A percentile compares a stretch with the other conserved stretches of the same genome.
Conservation (phyloP, 2,888 invertebrate species). For the Pharmacophagus antenor region DNA sequence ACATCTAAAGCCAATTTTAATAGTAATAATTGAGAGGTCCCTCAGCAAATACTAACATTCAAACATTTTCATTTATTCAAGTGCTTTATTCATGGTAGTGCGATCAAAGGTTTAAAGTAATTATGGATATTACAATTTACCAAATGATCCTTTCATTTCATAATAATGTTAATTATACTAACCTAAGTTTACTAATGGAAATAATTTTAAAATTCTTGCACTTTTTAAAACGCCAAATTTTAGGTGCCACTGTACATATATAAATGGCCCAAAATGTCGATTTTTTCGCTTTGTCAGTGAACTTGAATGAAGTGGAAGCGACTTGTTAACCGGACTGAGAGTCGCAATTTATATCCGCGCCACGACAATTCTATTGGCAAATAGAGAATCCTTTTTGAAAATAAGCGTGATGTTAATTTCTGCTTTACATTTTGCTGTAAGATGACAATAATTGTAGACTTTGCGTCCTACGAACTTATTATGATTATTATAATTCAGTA, state of each 20-base stretch:
- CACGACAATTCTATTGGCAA: not conserved
- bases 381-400: not conserved
- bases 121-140: too few species aligned
- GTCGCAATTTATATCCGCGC: not conserved
- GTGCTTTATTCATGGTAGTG: too few species aligned
- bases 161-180: too few species aligned
- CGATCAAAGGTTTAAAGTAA: too few species aligned
- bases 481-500: too few species aligned
- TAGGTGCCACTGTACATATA: not conserved
- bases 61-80: too few species aligned
- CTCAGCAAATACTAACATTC: too few species aligned
- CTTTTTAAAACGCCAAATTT: not conserved
- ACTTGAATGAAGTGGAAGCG: not conserved
- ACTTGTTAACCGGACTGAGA: not conserved
- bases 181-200: not conserved
- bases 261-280: not conserved
- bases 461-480: too few species aligned
- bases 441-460: too few species aligned
- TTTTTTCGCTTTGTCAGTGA: not conserved
- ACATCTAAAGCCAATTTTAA: too few species aligned
- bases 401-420: not conserved
- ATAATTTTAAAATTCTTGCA: not conserved
- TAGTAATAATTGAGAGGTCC: too few species aligned
- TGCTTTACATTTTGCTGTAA: not conserved
- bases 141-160: too few species aligned